A percentile compares a stretch with the other conserved stretches of the same genome.
Evolutionary conservation across 2,113 vertebrate genomes (phyloP).

Genomic region (Halichoeres trimaculatus): DNA sequence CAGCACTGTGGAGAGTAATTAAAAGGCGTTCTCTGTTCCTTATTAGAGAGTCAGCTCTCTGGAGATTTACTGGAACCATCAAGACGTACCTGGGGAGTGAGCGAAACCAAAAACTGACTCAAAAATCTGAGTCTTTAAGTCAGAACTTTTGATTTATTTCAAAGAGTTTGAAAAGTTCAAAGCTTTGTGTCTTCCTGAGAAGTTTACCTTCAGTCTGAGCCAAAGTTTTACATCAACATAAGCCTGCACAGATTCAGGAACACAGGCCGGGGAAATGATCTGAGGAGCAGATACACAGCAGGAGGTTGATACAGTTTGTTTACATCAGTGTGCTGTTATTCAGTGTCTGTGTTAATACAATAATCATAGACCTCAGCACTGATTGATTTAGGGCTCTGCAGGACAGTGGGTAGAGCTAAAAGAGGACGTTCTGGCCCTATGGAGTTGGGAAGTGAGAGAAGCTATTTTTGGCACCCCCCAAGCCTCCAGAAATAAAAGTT

Average conservation of each 20-base stretch:
- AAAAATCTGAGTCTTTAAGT: constrained; percentile 11
- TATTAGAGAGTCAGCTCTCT: constrained; percentile 20
- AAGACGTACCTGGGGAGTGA: constrained; percentile 7
- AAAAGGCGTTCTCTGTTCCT: constrained; percentile 29
- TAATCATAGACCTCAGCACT: neutral
- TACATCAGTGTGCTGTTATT: neutral
- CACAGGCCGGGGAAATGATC: neutral
- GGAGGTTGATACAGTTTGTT: neutral
- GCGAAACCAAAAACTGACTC: constrained; percentile 4
- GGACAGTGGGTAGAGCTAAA: too few relatives aligned
- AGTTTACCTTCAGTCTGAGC: neutral
- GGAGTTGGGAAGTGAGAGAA: neutral
- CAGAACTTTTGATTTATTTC: constrained; percentile 15
- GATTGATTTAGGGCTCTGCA: neutral
- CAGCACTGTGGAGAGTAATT: constrained; percentile 35
- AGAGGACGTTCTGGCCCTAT: neutral
- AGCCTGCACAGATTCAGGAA: neutral
- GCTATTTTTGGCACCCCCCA: neutral
- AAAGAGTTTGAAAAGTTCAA: neutral
- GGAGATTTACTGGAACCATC: constrained; percentile 19
- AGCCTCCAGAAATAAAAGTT: neutral
- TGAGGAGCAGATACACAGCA: neutral
- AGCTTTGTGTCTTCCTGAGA: neutral
- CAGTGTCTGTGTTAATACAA: too few relatives aligned
- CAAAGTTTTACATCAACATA: neutral